Percentiles rank a stretch among this genome's conserved stretches.
Conservation (phyloP, 2,888 invertebrate genomes). For the Ochropleura leucogaster region DNA sequence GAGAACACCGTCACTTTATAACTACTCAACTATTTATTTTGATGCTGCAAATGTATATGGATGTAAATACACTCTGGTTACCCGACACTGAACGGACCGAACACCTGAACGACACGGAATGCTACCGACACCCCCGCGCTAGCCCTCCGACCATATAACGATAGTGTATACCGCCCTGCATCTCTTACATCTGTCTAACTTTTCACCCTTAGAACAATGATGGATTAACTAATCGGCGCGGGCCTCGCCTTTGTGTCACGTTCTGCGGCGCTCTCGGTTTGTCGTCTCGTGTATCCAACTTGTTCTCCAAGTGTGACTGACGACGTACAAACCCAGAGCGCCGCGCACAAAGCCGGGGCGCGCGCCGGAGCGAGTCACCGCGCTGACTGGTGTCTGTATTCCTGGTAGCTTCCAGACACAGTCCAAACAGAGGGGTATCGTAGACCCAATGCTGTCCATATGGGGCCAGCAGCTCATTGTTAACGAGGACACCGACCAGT, state of each 20-base stretch:
- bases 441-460: constrained; percentile 99
- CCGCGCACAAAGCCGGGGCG: constrained; percentile 44
- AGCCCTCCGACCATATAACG: constrained; percentile 62
- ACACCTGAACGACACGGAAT: constrained; percentile 64
- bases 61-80: constrained; percentile 75
- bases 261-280: constrained; percentile 37
- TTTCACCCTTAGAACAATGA: constrained; percentile 64
- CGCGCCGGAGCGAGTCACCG: constrained; percentile 65
- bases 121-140: constrained; percentile 65
- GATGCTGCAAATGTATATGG: constrained; percentile 67
- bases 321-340: constrained; percentile 36
- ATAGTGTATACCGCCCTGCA: constrained; percentile 69
- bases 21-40: constrained; percentile 65
- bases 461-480: constrained; percentile 99
- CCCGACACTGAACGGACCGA: constrained; percentile 64
- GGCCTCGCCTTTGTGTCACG: constrained; percentile 57
- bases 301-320: neutral
- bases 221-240: constrained; percentile 60
- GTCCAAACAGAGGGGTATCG: constrained; percentile 98
- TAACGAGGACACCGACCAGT: constrained; percentile 99
- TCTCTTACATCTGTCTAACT: constrained; percentile 66
- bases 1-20: constrained; percentile 73
- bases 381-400: constrained; percentile 86
- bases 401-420: constrained; percentile 95
- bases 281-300: constrained; percentile 14